Conservation (phyloP, 2,888 invertebrate species). For the Mystacides longicornis region DNA sequence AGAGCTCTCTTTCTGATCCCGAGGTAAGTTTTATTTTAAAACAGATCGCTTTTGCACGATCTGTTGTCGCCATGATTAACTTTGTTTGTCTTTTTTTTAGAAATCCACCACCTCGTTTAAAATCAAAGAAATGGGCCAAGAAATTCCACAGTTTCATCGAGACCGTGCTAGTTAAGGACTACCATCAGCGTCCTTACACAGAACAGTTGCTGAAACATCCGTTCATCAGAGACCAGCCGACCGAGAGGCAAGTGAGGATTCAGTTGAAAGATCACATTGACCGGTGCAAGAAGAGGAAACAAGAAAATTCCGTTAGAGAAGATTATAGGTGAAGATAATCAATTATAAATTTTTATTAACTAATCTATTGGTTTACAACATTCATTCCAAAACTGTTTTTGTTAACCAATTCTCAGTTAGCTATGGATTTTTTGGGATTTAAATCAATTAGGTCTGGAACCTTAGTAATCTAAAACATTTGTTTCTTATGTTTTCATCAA, state of each 20-base stretch:
- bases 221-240: slow-evolving; percentile 97
- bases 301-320: slow-evolving; percentile 70
- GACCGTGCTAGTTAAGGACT: slow-evolving; percentile 97
- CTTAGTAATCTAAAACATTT: too few species aligned
- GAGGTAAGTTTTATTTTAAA: slow-evolving; percentile 35
- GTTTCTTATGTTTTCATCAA: too few species aligned
- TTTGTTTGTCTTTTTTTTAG: slow-evolving; percentile 39
- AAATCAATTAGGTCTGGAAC: too few species aligned
- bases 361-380: too few species aligned
- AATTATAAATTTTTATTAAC: too few species aligned
- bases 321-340: slow-evolving; percentile 60
- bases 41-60: too few species aligned
- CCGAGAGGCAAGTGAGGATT: slow-evolving; percentile 95
- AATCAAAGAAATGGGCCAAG: slow-evolving; percentile 97
- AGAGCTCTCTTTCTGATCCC: slow-evolving; percentile 97
- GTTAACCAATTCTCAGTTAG: too few species aligned
- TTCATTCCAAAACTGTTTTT: too few species aligned
- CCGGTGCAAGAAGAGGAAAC: slow-evolving; percentile 88
- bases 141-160: slow-evolving; percentile 98
- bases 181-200: slow-evolving; percentile 96
- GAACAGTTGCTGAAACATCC: slow-evolving; percentile 96
- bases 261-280: slow-evolving; percentile 99
- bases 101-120: slow-evolving; percentile 95
- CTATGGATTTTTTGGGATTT: too few species aligned
- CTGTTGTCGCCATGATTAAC: too few species aligned